phyloP scores from a whole-genome alignment of 2,113 vertebrate species.

The Otocyon megalotis region DNA sequence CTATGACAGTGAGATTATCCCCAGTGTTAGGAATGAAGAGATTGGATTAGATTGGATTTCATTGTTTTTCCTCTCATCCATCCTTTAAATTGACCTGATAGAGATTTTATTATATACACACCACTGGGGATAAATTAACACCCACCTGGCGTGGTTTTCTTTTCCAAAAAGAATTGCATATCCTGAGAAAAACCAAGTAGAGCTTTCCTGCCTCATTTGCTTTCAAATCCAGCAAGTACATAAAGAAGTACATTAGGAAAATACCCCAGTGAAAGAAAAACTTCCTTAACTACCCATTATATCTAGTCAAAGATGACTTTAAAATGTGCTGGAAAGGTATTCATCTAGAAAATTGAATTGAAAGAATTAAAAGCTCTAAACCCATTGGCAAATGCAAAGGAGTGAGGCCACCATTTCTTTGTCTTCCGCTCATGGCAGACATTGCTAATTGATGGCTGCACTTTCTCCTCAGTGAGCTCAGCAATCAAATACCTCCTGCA shows the following conservation, averaged over 20 bases:
- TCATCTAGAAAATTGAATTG: constrained; percentile 55
- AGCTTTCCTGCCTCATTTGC: not conserved
- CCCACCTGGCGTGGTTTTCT: not conserved
- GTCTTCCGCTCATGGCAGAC: constrained; percentile 44
- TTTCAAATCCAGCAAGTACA: constrained; percentile 20
- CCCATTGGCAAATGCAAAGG: not conserved
- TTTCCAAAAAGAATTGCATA: constrained; percentile 12
- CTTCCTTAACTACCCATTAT: not conserved
- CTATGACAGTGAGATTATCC: not conserved
- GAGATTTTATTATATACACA: not conserved
- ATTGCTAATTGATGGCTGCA: constrained; percentile 36
- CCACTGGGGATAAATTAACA: not conserved
- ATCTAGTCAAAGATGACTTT: constrained; percentile 43
- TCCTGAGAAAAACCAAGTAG: constrained; percentile 21
- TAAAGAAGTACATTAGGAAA: constrained; percentile 22
- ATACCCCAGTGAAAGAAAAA: not conserved
- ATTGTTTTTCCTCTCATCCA: not conserved
- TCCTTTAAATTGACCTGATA: not conserved
- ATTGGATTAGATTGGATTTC: not conserved
- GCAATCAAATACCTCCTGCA: not conserved
- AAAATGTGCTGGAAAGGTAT: constrained; percentile 53
- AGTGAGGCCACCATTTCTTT: not conserved
- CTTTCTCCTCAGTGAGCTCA: constrained; percentile 1
- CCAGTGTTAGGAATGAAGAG: not conserved
- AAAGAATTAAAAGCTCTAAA: constrained; percentile 55